Evolutionary conservation across 1,140 invertebrate genomes (phyloP), one percentile per base, ranked within the genome.

Genomic region (Trinorchestia longiramus): DNA sequence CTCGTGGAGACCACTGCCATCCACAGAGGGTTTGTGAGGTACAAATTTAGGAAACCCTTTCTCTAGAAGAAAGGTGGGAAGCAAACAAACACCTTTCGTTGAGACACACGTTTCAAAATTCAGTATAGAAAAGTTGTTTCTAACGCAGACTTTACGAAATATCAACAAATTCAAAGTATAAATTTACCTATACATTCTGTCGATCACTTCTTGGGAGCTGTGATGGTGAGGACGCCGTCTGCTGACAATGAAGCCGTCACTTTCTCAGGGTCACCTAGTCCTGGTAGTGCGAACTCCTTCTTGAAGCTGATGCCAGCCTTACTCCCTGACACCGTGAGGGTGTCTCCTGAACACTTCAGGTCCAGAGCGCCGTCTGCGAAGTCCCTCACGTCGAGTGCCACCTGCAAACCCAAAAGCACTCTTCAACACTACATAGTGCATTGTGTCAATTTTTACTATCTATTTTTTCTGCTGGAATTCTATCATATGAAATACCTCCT

Each of bases 341-440:
- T 94, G 4, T 96, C 96, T 1, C 95, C 95, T 40, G 95, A 47
- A 19, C 96, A 96, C 95, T 96, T 96, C 90, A 96, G 95, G 96
- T 96, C 96, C 88, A 96, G 96, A 28, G 96, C 77, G 43, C 95
- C 96, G 77, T 96, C 96, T 41, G 53, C 96, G 42, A 95, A 96
- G 53, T 96, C 96, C 96, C 96, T 96, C 87, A 96, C 96, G 88
- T 96, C 96, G 96, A 96, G 45, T 15, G 96, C 96, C 41, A 96
- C 96, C 96, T 96, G 90, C 41, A 0, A 77, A 1, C 28, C 62
- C 47, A 53, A 53, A 53, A 28, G 62, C 62, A 77, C 28, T 15
- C 62, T 36, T 77, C 62, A 36, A 28, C 36, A 53, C 8, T 53
- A 53, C 47, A 53, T 6, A 19, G 19, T 53, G 19, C 47, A 53